Conservation (phyloP, 2,797 vertebrate species). For the Pangasius sanitwongsei region DNA sequence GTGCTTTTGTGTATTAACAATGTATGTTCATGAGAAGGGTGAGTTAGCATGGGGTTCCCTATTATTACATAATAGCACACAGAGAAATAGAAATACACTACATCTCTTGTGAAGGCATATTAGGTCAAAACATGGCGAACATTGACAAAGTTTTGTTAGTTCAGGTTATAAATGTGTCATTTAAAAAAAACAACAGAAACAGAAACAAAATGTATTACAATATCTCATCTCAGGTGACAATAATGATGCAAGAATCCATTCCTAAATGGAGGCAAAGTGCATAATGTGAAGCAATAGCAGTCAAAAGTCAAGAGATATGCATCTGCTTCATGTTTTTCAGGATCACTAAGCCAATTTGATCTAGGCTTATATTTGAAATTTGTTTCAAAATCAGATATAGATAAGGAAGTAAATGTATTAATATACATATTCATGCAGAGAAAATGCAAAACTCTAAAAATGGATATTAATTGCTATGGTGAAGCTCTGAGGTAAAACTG, state of each 20-base stretch:
- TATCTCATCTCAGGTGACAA: background rate
- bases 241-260: background rate
- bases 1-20: background rate
- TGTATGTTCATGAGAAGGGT: background rate
- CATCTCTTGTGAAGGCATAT: background rate
- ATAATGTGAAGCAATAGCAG: background rate
- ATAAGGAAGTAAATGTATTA: background rate
- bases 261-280: background rate
- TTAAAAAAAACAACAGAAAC: background rate
- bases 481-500: background rate
- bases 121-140: background rate
- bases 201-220: too few relatives aligned
- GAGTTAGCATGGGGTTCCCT: background rate
- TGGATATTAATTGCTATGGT: background rate
- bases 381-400: background rate
- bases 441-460: background rate
- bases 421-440: background rate
- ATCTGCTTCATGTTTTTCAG: background rate
- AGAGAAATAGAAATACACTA: background rate
- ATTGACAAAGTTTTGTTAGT: background rate
- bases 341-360: background rate
- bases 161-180: background rate
- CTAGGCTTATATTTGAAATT: background rate
- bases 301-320: background rate
- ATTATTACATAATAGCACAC: background rate